A percentile compares a stretch with the other conserved stretches of the same genome.
Evolutionary conservation across 2,113 vertebrate species (phyloP).

Genomic region (Symphodus melops): DNA sequence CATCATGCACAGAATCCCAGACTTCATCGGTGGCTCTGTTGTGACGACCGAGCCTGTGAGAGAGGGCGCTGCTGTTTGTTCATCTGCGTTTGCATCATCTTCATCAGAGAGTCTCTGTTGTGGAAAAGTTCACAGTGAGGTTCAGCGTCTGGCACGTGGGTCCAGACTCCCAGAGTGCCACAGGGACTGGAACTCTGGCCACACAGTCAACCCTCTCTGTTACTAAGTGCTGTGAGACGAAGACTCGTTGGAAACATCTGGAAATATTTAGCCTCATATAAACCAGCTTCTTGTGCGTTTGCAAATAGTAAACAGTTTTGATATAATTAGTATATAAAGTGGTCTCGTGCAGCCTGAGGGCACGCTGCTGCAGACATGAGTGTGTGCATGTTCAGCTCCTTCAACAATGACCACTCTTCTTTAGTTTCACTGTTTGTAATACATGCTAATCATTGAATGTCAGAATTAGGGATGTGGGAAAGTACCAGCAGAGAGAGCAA

Average conservation of each 20-base stretch:
- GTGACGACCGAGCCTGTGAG: conserved; percentile 29
- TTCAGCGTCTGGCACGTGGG: background rate
- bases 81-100: conserved; percentile 50
- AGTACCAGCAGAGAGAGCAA: too few species aligned
- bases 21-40: conserved; percentile 54
- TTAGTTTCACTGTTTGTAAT: too few species aligned
- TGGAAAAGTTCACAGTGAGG: conserved; percentile 20
- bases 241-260: conserved; percentile 32
- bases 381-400: background rate
- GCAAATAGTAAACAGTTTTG: conserved; percentile 27
- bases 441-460: too few species aligned
- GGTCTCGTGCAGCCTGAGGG: conserved; percentile 19
- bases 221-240: background rate
- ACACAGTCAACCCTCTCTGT: background rate
- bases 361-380: background rate
- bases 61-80: background rate
- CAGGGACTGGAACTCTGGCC: background rate
- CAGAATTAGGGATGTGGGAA: too few species aligned
- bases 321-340: too few species aligned
- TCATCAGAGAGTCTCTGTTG: conserved; percentile 35
- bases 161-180: background rate
- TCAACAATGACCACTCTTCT: too few species aligned
- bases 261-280: conserved; percentile 11
- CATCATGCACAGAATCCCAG: conserved; percentile 37
- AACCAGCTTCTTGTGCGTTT: conserved; percentile 34